These are phyloP conservation scores for Hedya salicella DNA, from an alignment of 2,888 invertebrate genomes.

Conservation along the genomic window DNA sequence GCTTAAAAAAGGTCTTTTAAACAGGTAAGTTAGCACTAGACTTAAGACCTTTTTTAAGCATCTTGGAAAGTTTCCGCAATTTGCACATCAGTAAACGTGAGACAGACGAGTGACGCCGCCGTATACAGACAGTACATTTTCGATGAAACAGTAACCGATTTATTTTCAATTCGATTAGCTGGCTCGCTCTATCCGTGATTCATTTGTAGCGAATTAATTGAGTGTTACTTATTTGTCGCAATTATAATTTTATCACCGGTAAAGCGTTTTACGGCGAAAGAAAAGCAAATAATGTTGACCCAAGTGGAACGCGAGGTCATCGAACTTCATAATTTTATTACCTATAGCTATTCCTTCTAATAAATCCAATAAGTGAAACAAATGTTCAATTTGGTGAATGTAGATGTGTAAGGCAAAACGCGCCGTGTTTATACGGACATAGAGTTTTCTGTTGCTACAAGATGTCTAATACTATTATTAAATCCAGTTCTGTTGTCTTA, in stretches of 20 bases:
- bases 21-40: too few species aligned
- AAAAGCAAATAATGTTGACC: constrained; percentile 28
- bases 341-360: constrained; percentile 12
- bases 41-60: too few species aligned
- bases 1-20: too few species aligned
- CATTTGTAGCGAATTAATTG: constrained; percentile 41
- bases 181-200: constrained; percentile 34
- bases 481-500: too few species aligned
- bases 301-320: constrained; percentile 44
- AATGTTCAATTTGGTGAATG: constrained; percentile 1
- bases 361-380: constrained; percentile 28
- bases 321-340: constrained; percentile 43
- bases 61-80: too few species aligned
- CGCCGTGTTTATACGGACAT: not conserved
- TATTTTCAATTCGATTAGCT: constrained; percentile 5
- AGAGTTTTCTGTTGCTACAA: too few species aligned
- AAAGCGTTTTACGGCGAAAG: constrained; percentile 29
- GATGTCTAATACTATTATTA: too few species aligned
- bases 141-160: not conserved
- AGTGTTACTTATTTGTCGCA: constrained; percentile 42
- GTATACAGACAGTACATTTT: too few species aligned
- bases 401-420: not conserved
- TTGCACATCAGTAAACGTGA: too few species aligned
- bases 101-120: too few species aligned
- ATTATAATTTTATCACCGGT: constrained; percentile 44